Percentiles rank a stretch among this genome's conserved stretches.
Conservation (phyloP, 2,888 invertebrate species). For the Nasonia oneida region DNA sequence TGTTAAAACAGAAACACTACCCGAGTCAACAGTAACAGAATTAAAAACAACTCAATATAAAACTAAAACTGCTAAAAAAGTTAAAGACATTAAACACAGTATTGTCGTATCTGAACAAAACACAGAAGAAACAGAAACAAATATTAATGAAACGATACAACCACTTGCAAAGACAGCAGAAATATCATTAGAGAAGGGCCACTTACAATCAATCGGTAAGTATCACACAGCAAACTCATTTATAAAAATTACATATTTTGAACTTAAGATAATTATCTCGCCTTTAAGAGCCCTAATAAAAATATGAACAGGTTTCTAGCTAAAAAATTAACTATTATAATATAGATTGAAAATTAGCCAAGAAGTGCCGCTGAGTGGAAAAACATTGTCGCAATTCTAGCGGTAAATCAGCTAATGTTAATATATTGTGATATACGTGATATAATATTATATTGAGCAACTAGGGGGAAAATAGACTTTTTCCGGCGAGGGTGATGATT, state of each 20-base stretch:
- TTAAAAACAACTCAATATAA: conserved; percentile 69
- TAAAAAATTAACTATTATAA: too few relatives aligned
- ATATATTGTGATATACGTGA: too few relatives aligned
- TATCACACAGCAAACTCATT: conserved; percentile 63
- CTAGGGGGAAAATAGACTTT: too few relatives aligned
- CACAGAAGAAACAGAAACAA: conserved; percentile 79
- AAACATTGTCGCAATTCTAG: background rate
- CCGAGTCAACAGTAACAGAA: conserved; percentile 70
- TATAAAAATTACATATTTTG: background rate
- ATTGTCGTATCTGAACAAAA: conserved; percentile 80
- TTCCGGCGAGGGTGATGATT: too few relatives aligned
- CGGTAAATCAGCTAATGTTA: background rate
- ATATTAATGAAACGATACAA: conserved; percentile 77
- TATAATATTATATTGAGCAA: too few relatives aligned
- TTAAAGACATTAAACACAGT: conserved; percentile 77
- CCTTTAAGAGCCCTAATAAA: too few relatives aligned
- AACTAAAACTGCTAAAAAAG: conserved; percentile 72
- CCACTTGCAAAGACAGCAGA: conserved; percentile 79
- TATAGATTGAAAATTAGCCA: too few relatives aligned
- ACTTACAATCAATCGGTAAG: conserved; percentile 74
- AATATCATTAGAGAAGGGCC: conserved; percentile 74
- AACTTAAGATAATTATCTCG: background rate
- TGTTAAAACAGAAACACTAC: conserved; percentile 74
- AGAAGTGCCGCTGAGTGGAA: too few relatives aligned
- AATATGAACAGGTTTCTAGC: too few relatives aligned